These are phyloP conservation scores for Pterostichus madidus DNA, from an alignment of 2,888 invertebrate genomes.

Conservation along the genomic window DNA sequence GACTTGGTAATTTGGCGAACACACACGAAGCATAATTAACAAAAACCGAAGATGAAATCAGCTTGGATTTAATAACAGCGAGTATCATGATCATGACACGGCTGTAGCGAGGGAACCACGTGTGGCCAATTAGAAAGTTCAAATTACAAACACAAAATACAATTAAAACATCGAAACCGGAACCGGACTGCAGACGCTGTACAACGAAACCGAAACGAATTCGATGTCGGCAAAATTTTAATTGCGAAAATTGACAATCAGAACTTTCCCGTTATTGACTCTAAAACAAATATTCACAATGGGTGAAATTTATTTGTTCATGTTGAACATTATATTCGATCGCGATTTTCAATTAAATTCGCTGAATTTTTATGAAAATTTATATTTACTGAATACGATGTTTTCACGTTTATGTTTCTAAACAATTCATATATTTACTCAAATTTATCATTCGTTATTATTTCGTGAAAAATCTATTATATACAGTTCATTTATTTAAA, in stretches of 20 bases:
- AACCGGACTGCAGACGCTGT: constrained; percentile 30
- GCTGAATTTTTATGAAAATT: too few relatives aligned
- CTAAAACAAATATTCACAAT: constrained; percentile 3
- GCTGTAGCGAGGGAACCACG: constrained; percentile 6
- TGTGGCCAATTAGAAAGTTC: constrained; percentile 64
- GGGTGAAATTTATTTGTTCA: constrained; percentile 8
- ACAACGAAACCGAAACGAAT: constrained; percentile 32
- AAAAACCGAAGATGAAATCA: constrained; percentile 50
- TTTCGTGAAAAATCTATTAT: too few relatives aligned
- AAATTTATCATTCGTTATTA: too few relatives aligned
- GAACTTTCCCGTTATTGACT: constrained; percentile 35
- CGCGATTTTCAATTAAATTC: background rate
- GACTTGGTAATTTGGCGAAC: constrained; percentile 23
- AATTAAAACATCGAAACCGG: constrained; percentile 57
- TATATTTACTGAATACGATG: too few relatives aligned
- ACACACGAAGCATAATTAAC: constrained; percentile 52
- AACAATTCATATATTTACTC: too few relatives aligned
- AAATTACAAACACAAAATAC: constrained; percentile 59
- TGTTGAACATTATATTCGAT: background rate
- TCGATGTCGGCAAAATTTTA: constrained; percentile 44
- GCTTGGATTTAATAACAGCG: constrained; percentile 24
- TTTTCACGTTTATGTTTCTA: too few relatives aligned
- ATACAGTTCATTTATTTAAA: too few relatives aligned
- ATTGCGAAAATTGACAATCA: constrained; percentile 48
- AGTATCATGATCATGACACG: constrained; percentile 43